A percentile compares a stretch with the other conserved stretches of the same genome.
These are phyloP conservation scores for Phalacrocorax pelagicus DNA, from an alignment of 2,113 vertebrate genomes.

Conservation along the genomic window DNA sequence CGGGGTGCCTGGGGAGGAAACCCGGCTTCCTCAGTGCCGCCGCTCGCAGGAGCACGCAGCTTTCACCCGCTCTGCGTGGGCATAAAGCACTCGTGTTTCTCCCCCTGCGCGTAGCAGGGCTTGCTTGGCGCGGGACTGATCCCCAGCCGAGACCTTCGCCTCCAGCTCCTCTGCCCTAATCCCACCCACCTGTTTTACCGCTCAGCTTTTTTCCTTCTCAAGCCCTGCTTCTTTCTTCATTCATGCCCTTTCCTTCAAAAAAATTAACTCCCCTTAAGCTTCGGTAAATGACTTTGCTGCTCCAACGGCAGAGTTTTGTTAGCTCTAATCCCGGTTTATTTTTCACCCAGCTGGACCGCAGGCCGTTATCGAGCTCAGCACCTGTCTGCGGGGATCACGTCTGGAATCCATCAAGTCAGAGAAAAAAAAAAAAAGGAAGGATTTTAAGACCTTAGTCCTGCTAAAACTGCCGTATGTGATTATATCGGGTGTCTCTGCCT, in stretches of 20 bases:
- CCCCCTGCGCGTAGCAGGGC: too few species aligned
- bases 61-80: rapidly evolving
- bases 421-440: neutral
- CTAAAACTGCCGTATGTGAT: rapidly evolving
- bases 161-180: neutral
- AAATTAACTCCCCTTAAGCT: neutral
- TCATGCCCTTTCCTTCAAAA: neutral
- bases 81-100: neutral
- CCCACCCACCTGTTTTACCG: neutral
- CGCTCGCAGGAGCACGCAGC: rapidly evolving
- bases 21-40: rapidly evolving
- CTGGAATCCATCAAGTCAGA: neutral
- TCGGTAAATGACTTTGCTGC: neutral
- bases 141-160: neutral
- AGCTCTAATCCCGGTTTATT: neutral
- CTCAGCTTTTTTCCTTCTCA: neutral
- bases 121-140: neutral
- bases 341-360: neutral
- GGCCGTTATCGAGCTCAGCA: neutral
- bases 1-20: neutral
- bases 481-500: neutral
- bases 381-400: neutral
- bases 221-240: neutral
- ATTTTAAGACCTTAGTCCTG: neutral
- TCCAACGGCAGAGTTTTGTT: neutral